Conservation (phyloP, 2,113 vertebrate genomes). For the Ailurus styani region DNA sequence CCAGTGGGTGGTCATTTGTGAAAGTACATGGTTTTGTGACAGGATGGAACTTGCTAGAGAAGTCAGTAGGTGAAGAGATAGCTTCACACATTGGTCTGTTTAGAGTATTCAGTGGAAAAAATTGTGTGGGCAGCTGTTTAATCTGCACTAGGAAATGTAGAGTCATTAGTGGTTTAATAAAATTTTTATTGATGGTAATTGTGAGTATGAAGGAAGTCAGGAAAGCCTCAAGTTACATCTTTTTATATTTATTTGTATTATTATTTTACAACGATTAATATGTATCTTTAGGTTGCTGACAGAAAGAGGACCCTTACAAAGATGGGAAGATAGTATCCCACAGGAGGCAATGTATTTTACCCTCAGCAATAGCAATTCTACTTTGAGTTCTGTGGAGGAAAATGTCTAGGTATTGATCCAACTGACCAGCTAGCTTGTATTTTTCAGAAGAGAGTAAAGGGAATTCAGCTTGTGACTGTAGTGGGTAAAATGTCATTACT, state of each 20-base stretch:
- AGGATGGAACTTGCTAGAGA: background rate
- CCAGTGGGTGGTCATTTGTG: background rate
- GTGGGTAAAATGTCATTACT: background rate
- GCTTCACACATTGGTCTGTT: background rate
- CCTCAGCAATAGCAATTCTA: background rate
- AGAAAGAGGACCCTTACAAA: background rate
- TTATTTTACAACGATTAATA: background rate
- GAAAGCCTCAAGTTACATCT: background rate
- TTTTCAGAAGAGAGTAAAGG: background rate
- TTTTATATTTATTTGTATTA: background rate
- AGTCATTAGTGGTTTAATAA: background rate
- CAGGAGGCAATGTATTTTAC: background rate
- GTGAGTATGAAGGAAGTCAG: background rate
- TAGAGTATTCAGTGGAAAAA: slow-evolving; percentile 21
- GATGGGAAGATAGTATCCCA: background rate
- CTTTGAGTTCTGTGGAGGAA: background rate
- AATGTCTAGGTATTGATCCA: background rate
- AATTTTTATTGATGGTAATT: background rate
- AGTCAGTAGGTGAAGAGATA: background rate
- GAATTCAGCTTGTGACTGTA: background rate
- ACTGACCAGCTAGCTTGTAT: background rate
- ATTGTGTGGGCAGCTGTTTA: background rate
- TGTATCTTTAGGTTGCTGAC: background rate
- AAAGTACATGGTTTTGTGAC: background rate
- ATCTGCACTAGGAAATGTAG: background rate